phyloP scores from a whole-genome alignment of 2,888 invertebrate species.

The Drosophila parthenogenetica region DNA sequence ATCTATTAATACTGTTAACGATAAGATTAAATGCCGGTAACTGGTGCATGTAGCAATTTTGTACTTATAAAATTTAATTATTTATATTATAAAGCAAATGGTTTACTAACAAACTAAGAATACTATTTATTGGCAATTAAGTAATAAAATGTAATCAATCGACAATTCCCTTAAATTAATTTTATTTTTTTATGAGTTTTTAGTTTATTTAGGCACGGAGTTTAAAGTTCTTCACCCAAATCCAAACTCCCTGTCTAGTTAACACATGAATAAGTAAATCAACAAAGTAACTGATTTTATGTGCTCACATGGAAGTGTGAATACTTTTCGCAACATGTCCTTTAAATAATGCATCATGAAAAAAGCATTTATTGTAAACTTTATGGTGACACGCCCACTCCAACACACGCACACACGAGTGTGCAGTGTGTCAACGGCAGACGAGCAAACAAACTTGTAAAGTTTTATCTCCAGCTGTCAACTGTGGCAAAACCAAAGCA shows the following conservation, averaged over 20 bases:
- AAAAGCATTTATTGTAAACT: slow-evolving; percentile 36
- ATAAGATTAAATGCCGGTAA: slow-evolving; percentile 20
- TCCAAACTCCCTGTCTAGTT: slow-evolving; percentile 25
- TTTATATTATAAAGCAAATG: slow-evolving; percentile 22
- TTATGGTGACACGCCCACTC: slow-evolving; percentile 19
- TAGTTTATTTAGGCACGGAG: background rate
- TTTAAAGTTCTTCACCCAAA: slow-evolving; percentile 1
- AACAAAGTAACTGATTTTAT: slow-evolving; percentile 41
- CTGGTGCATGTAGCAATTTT: slow-evolving; percentile 40
- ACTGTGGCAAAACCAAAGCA: slow-evolving; percentile 23
- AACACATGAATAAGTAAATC: slow-evolving; percentile 62
- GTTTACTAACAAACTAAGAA: slow-evolving; percentile 37
- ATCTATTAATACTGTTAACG: slow-evolving; percentile 19
- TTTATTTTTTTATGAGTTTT: slow-evolving; percentile 2
- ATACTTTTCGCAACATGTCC: background rate
- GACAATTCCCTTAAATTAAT: background rate
- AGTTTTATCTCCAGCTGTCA: slow-evolving; percentile 21
- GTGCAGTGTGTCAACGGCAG: slow-evolving; percentile 14
- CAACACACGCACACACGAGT: slow-evolving; percentile 2
- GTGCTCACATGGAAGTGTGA: slow-evolving; percentile 14
- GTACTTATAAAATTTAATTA: slow-evolving; percentile 13
- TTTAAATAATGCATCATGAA: slow-evolving; percentile 64
- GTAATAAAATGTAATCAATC: slow-evolving; percentile 15
- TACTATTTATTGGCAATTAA: slow-evolving; percentile 24
- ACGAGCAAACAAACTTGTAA: slow-evolving; percentile 17